A percentile compares a stretch with the other conserved stretches of the same genome.
Conservation (phyloP, 2,888 invertebrate genomes). For the Drosophila neonasuta region DNA sequence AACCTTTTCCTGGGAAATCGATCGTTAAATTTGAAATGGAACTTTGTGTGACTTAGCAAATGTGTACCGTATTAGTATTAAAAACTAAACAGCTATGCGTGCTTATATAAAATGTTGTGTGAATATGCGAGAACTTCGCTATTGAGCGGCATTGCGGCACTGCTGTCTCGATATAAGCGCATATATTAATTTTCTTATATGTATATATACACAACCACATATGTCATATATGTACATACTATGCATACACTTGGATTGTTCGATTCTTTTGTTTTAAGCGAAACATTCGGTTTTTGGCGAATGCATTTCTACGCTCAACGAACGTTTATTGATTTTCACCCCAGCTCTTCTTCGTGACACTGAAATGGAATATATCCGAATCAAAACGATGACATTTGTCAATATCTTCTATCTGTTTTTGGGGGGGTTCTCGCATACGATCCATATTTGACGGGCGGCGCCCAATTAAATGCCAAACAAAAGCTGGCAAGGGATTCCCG, state of each 20-base stretch:
- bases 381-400: conserved; percentile 8
- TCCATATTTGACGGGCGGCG: conserved; percentile 54
- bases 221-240: conserved; percentile 1
- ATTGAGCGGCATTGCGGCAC: conserved; percentile 25
- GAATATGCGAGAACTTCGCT: conserved; percentile 23
- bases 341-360: neutral
- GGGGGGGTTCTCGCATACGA: conserved; percentile 26
- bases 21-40: neutral
- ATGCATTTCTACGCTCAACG: conserved; percentile 27
- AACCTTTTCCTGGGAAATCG: neutral
- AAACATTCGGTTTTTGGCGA: conserved; percentile 23
- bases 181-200: conserved; percentile 35
- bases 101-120: conserved; percentile 24
- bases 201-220: conserved; percentile 13
- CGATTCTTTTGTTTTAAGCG: conserved; percentile 37
- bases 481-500: conserved; percentile 71
- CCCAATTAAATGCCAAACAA: conserved; percentile 62
- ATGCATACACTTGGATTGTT: conserved; percentile 15
- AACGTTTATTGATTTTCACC: conserved; percentile 53
- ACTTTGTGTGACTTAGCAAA: conserved; percentile 1
- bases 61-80: neutral
- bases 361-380: conserved; percentile 5
- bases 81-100: conserved; percentile 8
- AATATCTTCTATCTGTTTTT: conserved; percentile 13
- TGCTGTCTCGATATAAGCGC: conserved; percentile 22